Conservation (phyloP, 2,113 vertebrate species). For the Andinoacara biseriatus region DNA sequence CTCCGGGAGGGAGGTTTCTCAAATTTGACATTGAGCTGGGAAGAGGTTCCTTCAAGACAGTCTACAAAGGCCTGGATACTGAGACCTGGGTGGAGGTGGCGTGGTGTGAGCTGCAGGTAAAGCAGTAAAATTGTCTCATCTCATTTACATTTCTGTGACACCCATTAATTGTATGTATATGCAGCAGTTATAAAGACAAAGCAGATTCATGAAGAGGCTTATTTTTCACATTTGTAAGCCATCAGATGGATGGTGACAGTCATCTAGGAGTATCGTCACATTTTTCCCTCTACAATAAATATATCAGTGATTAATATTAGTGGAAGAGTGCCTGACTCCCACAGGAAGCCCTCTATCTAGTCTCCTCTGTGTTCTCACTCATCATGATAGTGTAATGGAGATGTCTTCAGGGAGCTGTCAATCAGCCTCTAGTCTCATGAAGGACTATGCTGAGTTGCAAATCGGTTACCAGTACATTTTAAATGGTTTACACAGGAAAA, state of each 20-base stretch:
- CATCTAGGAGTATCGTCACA: background rate
- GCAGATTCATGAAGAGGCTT: background rate
- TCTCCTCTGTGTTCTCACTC: constrained; percentile 15
- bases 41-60: constrained; percentile 95
- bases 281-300: background rate
- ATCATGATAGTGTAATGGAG: constrained; percentile 29
- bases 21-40: constrained; percentile 97
- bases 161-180: background rate
- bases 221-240: background rate
- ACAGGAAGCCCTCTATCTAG: constrained; percentile 15
- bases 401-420: constrained; percentile 57
- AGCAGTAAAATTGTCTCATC: background rate
- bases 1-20: constrained; percentile 91
- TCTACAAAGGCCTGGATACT: constrained; percentile 95
- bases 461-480: constrained; percentile 45
- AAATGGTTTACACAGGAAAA: constrained; percentile 41
- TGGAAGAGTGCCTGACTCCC: constrained; percentile 17
- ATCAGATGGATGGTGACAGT: background rate
- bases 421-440: constrained; percentile 6
- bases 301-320: background rate
- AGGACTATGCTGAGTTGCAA: constrained; percentile 32
- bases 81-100: constrained; percentile 98
- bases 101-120: constrained; percentile 98
- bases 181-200: background rate
- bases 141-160: background rate